Evolutionary conservation across 2,888 invertebrate species (phyloP).

Genomic region (Megalurothrips usitatus): DNA sequence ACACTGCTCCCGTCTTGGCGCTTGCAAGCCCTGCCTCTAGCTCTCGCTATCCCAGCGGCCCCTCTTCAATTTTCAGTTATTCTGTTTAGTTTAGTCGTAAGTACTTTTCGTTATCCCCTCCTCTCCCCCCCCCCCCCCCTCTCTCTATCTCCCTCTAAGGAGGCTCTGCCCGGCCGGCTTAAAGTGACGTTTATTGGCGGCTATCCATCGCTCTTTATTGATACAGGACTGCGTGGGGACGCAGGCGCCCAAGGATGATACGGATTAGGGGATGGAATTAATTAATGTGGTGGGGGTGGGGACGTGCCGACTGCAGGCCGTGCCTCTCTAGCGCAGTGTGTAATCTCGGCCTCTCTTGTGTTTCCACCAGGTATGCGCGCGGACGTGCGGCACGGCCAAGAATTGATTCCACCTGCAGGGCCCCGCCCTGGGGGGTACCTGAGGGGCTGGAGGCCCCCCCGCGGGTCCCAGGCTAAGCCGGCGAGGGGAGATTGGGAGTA

Average conservation of each 20-base stretch:
- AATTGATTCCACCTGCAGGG: no score
- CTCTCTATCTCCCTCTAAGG: not conserved
- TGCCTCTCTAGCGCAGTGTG: no score
- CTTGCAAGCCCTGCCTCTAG: not conserved
- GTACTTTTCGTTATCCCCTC: not conserved
- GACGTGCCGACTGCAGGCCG: not conserved
- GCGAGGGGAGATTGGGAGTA: no score
- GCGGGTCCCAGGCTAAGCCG: no score
- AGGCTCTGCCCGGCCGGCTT: not conserved
- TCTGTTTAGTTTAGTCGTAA: conserved; percentile 6
- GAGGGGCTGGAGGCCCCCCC: no score
- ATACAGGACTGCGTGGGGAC: not conserved
- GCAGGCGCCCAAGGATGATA: not conserved
- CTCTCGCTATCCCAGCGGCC: not conserved
- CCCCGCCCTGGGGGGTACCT: no score
- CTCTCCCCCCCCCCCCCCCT: not conserved
- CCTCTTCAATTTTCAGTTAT: conserved; percentile 11
- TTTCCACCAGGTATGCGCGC: no score
- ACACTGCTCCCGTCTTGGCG: not conserved
- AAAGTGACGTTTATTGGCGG: not conserved
- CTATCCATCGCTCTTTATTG: not conserved
- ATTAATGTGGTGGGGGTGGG: not conserved
- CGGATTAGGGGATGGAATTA: not conserved
- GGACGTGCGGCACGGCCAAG: no score
- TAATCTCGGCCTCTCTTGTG: no score